A percentile compares a stretch with the other conserved stretches of the same genome.
Conservation (phyloP, 2,113 vertebrate genomes). For the Emydocephalus ijimae region DNA sequence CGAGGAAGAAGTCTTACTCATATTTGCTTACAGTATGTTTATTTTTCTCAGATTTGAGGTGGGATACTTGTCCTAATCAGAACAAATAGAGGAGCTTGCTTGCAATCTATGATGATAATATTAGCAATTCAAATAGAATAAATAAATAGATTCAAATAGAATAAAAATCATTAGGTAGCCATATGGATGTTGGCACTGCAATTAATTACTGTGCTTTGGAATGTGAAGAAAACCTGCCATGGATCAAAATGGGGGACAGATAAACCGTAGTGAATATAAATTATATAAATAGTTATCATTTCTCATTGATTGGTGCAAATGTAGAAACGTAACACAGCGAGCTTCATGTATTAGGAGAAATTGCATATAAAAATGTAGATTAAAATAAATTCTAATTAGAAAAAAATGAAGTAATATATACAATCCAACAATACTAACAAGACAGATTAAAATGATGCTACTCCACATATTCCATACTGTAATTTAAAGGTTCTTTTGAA, state of each 20-base stretch:
- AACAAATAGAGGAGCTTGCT: not conserved
- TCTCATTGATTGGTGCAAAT: not conserved
- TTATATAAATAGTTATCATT: not conserved
- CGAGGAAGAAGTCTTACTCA: not conserved
- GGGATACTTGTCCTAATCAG: not conserved
- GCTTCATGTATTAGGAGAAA: not conserved
- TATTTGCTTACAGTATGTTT: not conserved
- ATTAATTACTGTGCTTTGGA: not conserved
- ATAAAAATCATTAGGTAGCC: not conserved
- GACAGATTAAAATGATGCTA: not conserved
- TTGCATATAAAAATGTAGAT: not conserved
- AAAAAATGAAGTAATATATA: not conserved
- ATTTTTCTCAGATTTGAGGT: not conserved
- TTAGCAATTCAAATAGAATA: not conserved
- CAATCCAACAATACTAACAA: not conserved
- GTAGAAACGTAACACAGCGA: not conserved
- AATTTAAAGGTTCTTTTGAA: not conserved
- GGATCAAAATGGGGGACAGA: not conserved
- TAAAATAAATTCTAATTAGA: not conserved
- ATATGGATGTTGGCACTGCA: not conserved
- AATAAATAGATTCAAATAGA: not conserved
- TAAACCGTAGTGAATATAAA: not conserved
- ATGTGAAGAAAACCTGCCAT: not conserved
- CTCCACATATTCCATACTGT: not conserved
- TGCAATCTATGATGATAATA: not conserved